Conservation (phyloP, 2,113 vertebrate species). For the Recurvirostra avosetta region DNA sequence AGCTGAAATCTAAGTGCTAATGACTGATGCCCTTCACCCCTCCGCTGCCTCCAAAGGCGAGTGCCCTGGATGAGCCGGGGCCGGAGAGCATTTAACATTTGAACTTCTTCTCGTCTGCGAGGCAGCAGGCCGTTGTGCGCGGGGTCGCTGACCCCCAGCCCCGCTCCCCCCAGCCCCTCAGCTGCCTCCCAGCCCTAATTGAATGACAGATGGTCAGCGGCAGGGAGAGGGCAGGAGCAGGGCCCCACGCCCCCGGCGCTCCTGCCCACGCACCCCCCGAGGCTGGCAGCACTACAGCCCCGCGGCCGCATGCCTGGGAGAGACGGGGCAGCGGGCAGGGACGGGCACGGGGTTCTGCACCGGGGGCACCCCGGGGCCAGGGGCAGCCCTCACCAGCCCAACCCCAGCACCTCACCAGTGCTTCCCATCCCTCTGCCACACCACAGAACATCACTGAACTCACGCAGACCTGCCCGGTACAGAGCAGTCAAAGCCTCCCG, state of each 20-base stretch:
- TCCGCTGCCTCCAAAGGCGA: constrained; percentile 32
- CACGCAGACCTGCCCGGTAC: accelerated
- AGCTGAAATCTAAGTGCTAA: constrained; percentile 80
- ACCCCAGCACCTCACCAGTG: accelerated
- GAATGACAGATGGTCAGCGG: constrained; percentile 87
- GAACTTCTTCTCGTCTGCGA: constrained; percentile 73
- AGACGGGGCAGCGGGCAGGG: not conserved
- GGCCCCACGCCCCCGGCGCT: not conserved
- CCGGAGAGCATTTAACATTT: constrained; percentile 81
- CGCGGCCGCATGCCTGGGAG: accelerated
- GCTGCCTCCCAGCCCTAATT: constrained; percentile 81
- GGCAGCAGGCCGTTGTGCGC: constrained; percentile 79
- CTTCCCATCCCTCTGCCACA: not conserved
- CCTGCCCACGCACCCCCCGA: not conserved
- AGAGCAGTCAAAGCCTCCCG: accelerated
- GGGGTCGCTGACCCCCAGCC: constrained; percentile 80
- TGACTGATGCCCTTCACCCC: constrained; percentile 77
- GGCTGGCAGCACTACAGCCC: not conserved
- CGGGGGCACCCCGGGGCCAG: not conserved
- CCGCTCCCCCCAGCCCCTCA: constrained; percentile 62
- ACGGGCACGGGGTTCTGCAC: accelerated
- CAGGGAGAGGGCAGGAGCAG: constrained; percentile 57
- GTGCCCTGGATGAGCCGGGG: constrained; percentile 58
- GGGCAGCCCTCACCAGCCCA: accelerated
- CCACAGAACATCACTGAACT: not conserved